Conservation (phyloP, 2,113 vertebrate species). For the Antennarius striatus region DNA sequence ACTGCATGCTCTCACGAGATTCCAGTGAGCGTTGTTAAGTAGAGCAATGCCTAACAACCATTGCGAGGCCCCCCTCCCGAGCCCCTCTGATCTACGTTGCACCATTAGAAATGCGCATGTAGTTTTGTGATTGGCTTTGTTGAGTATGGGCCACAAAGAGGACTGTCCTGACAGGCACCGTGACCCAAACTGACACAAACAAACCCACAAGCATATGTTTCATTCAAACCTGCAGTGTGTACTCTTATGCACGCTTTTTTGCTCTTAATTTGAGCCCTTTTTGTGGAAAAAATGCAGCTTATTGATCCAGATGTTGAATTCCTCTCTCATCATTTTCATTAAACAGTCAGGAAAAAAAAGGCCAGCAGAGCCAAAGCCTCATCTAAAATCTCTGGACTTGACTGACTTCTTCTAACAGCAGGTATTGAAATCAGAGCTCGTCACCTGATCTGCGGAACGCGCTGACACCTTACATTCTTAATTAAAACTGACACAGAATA, state of each 20-base stretch:
- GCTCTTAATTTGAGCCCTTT: no score
- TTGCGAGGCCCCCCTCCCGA: constrained; percentile 36
- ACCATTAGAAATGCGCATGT: constrained; percentile 17
- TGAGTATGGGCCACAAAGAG: constrained; percentile 32
- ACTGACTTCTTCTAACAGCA: constrained; percentile 36
- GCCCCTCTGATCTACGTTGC: constrained; percentile 19
- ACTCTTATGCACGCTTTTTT: no score
- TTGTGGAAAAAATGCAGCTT: no score
- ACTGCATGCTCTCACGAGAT: constrained; percentile 11
- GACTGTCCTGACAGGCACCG: constrained; percentile 16
- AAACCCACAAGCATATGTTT: not conserved
- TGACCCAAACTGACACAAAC: constrained; percentile 38
- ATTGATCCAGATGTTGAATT: no score
- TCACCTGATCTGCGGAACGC: constrained; percentile 50
- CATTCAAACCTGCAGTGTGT: no score
- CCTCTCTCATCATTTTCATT: no score
- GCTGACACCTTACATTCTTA: constrained; percentile 65
- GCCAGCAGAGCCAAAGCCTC: not conserved
- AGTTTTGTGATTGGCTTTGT: constrained; percentile 15
- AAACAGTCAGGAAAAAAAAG: not conserved
- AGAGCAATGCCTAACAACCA: constrained; percentile 17
- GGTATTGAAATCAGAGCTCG: constrained; percentile 66
- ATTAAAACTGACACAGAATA: constrained; percentile 70
- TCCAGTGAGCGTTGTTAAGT: constrained; percentile 26
- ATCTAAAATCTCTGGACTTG: constrained; percentile 55